These are phyloP conservation scores for Bufotes viridis DNA, from an alignment of 2,797 vertebrate species.

Conservation along the genomic window DNA sequence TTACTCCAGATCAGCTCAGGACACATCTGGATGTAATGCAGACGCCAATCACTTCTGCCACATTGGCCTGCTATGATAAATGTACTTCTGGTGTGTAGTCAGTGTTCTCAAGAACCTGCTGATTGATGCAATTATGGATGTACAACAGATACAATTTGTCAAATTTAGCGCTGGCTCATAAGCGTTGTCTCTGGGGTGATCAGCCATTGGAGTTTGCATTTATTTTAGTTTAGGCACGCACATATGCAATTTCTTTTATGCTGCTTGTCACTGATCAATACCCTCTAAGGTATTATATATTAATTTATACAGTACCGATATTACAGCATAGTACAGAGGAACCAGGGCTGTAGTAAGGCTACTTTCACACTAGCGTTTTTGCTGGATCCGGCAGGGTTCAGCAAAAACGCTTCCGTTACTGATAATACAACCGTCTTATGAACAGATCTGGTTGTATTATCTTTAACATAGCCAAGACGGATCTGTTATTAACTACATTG, in stretches of 20 bases:
- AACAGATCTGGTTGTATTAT: too few relatives aligned
- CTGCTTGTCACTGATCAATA: neutral
- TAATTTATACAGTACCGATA: too few relatives aligned
- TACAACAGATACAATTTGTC: neutral
- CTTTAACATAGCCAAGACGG: too few relatives aligned
- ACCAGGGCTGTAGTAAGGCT: too few relatives aligned
- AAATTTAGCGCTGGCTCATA: neutral
- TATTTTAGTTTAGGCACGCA: neutral
- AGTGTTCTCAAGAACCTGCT: constrained; percentile 3
- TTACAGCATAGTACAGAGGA: too few relatives aligned
- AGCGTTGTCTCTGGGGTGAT: neutral
- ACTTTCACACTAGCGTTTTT: too few relatives aligned
- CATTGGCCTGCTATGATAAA: constrained; percentile 24
- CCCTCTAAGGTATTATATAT: neutral
- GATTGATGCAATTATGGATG: constrained; percentile 24
- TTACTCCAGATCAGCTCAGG: constrained; percentile 9
- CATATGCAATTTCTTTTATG: neutral
- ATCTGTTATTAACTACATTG: too few relatives aligned
- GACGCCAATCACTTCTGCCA: constrained; percentile 20
- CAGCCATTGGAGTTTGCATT: neutral
- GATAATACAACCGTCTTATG: too few relatives aligned
- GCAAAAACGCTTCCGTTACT: too few relatives aligned
- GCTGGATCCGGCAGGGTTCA: too few relatives aligned
- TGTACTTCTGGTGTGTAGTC: neutral
- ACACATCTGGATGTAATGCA: constrained; percentile 51